Base-by-base conservation (phyloP, 2,797 vertebrate genomes). In the Schizopygopsis pylzovi region DNA sequence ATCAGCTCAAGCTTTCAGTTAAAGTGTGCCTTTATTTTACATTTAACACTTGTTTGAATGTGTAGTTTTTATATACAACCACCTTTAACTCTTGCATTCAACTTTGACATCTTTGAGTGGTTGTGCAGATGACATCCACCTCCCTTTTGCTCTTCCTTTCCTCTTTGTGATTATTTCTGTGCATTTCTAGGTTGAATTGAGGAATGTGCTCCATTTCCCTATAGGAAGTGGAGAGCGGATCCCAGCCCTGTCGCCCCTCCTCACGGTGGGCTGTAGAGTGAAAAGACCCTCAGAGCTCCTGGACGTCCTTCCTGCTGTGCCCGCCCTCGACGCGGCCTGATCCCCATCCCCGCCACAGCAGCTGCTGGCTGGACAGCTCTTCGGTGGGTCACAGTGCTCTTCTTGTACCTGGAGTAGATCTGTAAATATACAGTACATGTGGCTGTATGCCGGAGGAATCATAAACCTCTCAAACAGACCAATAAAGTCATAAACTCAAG, bases 241-340 rank as follows among this genome's bases (percentile, higher is more conserved):
- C 82, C 77, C 79, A 79, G 86, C 87, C 90, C 88, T 84, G 63
- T 10, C 10, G 22, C 85, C 79, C 85, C 91, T 87, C 88, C 79
- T 67, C 79, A 85, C 75, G 49, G 47, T 81, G 87, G 72, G 63
- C 81, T 9, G 39, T 11, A 73, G 76, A 91, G 79, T 92, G 91
- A 93, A 93, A 93, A 92, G 89, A 65, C 76, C 89, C 88, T 92
- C 88, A 92, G 89, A 93, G 86, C 63, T 89, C 89, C 86, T 63
- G 73, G 85, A 82, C 81, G 18, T 87, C 89, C 90, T 92, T 92
- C 90, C 90, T 92, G 91, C 88, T 90, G 88, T 90, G 90, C 75
- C 90, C 86, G 87, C 88, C 87, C 75, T 91, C 79, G 59, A 89
- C 85, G 68, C 90, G 88, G 76, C 84, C 87, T 41, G 56, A 54